These are phyloP conservation scores for Melanargia galathea DNA, from an alignment of 2,888 invertebrate species.

Conservation along the genomic window DNA sequence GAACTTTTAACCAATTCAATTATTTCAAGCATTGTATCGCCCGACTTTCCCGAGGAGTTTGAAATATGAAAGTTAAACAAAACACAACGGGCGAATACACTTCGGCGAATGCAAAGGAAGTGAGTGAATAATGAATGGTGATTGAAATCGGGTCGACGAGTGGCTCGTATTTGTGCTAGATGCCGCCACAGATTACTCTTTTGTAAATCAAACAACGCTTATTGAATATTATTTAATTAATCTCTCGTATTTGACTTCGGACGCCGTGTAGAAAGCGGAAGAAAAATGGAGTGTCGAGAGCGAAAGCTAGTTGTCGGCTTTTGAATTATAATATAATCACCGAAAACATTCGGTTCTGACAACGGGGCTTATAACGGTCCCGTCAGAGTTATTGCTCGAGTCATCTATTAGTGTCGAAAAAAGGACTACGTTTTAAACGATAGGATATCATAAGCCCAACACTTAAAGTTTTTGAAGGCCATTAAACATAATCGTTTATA, in stretches of 20 bases:
- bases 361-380: slow-evolving; percentile 47
- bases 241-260: slow-evolving; percentile 73
- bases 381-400: slow-evolving; percentile 53
- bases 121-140: slow-evolving; percentile 80
- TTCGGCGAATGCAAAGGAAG: slow-evolving; percentile 78
- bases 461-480: slow-evolving; percentile 72
- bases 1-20: slow-evolving; percentile 61
- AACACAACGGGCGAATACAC: slow-evolving; percentile 72
- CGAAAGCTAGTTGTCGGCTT: slow-evolving; percentile 44
- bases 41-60: slow-evolving; percentile 62
- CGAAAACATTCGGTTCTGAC: slow-evolving; percentile 42
- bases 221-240: slow-evolving; percentile 80
- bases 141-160: slow-evolving; percentile 76
- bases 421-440: slow-evolving; percentile 56
- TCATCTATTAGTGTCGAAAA: slow-evolving; percentile 59
- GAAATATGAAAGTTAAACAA: slow-evolving; percentile 79
- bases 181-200: slow-evolving; percentile 80
- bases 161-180: slow-evolving; percentile 77
- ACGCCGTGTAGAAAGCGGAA: slow-evolving; percentile 49
- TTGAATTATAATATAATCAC: slow-evolving; percentile 45
- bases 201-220: slow-evolving; percentile 79
- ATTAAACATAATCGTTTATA: slow-evolving; percentile 77
- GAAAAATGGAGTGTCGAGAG: slow-evolving; percentile 50
- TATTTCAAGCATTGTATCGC: slow-evolving; percentile 45
- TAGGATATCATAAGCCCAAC: slow-evolving; percentile 54